Evolutionary conservation across 1,140 invertebrate genomes (phyloP), one percentile per base, ranked within the genome.

Genomic region (Meloidogyne exigua): DNA sequence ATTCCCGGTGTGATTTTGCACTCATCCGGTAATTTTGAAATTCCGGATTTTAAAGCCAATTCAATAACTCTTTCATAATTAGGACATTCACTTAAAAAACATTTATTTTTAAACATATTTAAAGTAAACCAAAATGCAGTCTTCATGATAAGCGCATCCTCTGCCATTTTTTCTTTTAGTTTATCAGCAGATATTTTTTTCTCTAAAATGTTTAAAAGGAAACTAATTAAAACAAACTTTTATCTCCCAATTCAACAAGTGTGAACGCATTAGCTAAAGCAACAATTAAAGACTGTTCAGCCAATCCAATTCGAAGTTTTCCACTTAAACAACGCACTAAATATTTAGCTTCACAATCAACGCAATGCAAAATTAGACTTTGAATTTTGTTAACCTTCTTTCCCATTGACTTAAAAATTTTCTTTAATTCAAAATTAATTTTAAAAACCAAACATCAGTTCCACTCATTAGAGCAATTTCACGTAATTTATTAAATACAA

Each of bases 371-470:
- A 87, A 98, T 93, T 85, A 99, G 89, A 0, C 91, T 90, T 84
- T 96, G 93, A 81, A 98, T 96, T 87, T 93, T 94, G 79, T 94
- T 92, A 15, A 96, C 91, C 88, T 99, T 98, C 85, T 95, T 95
- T 0, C 90, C 88, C 76, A 92, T 91, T 15, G 92, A 92, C 92
- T 93, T 76, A 68, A 11, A 49, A 32, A 32, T 32, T 49, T 57
- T 23, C 7, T 74, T 64, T 21, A n/a, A n/a, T n/a, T n/a, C n/a
- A n/a, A n/a, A n/a, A n/a, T 10, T 62, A 67, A 12, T 25, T 42
- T 77, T 68, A 75, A 72, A 70, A 80, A 84, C 89, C 90, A 88
- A 85, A 93, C 92, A 71, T 91, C 85, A 77, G 91, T 90, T 76
- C 96, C 96, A 25, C 92, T 91, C 91, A 95, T 93, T 80, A 90